Base-by-base conservation (phyloP, 2,113 vertebrate species). In the Clarias magur region DNA sequence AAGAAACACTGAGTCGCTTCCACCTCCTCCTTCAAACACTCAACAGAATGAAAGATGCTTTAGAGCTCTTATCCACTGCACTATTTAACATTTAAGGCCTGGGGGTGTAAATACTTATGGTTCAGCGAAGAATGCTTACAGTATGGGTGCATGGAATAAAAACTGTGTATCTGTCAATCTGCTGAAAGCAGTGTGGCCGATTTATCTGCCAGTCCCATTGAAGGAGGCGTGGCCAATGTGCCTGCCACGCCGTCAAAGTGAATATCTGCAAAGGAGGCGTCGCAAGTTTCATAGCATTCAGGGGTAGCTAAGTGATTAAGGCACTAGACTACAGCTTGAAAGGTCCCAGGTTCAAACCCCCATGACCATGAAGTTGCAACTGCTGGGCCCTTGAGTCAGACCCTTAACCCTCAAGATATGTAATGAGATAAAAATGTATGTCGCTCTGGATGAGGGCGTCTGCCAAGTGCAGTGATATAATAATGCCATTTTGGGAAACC, bases 1-100 rank as follows among this genome's bases (percentile, higher is more conserved):
- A 63, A 57, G 76, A 63, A 78, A 83, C 68, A 62, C 62, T 76
- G 56, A 65, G n/a, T 59, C 34, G 38, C 27, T 83, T 73, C 56
- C 30, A 60, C 68, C 54, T 75, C 83, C 83, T 60, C 56, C 11
- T 56, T 68, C 53, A 19, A 42, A 72, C 11, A 59, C 27, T 9
- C 42, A 75, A 19, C 68, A 48, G 13, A 75, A 48, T 25, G 34
- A 85, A 85, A 59, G 62, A 42, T 62, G 23, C 73, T 79, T 27
- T 16, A 27, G 25, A 13, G 34, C 38, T 53, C 80, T 79, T 76
- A 78, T 79, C 25, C n/a, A 21, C 72, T 63, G 23, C 30, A 59
- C 38, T 23, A 10, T 13, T 53, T 57, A 65, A 34, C n/a, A 60
- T 56, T 67, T 19, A 30, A 34, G 25, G 42, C 80, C 81, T 27